These are phyloP conservation scores for Archaeoteleia sp. DNA, from an alignment of 2,888 invertebrate genomes.

Conservation along the genomic window DNA sequence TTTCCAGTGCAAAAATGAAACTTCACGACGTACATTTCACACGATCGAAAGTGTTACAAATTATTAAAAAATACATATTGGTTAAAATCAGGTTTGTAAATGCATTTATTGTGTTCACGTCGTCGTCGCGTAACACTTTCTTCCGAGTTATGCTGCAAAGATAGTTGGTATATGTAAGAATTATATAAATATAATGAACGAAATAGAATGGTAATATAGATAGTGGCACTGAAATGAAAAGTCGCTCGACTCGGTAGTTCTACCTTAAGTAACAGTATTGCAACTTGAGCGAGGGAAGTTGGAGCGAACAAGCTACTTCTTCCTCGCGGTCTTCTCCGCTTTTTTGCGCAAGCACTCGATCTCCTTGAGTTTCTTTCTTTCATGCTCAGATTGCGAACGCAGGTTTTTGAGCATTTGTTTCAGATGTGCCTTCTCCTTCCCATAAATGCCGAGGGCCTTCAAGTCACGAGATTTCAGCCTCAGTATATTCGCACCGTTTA, in stretches of 20 bases:
- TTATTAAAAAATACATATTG: no score
- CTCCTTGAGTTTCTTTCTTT: constrained; percentile 89
- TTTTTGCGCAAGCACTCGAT: constrained; percentile 90
- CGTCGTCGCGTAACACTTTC: not conserved
- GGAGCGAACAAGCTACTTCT: constrained; percentile 66
- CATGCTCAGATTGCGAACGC: constrained; percentile 83
- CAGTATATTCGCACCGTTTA: constrained; percentile 91
- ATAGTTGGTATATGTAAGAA: constrained; percentile 15
- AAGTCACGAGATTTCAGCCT: constrained; percentile 93
- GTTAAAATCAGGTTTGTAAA: no score
- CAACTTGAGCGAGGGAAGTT: constrained; percentile 22
- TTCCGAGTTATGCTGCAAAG: not conserved
- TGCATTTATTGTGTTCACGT: not conserved
- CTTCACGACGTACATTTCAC: not conserved
- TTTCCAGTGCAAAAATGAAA: not conserved
- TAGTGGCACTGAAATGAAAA: constrained; percentile 49
- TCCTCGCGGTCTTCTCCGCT: constrained; percentile 87
- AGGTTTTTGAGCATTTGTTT: constrained; percentile 92
- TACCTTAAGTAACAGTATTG: constrained; percentile 47
- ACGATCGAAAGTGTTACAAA: no score
- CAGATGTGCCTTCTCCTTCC: constrained; percentile 88
- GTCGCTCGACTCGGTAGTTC: not conserved
- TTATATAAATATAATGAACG: constrained; percentile 35
- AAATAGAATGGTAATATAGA: constrained; percentile 25
- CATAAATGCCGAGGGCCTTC: constrained; percentile 87